Percentiles rank a stretch among this genome's conserved stretches.
These are phyloP conservation scores for Physocephala rufipes DNA, from an alignment of 2,888 invertebrate species.

Conservation along the genomic window DNA sequence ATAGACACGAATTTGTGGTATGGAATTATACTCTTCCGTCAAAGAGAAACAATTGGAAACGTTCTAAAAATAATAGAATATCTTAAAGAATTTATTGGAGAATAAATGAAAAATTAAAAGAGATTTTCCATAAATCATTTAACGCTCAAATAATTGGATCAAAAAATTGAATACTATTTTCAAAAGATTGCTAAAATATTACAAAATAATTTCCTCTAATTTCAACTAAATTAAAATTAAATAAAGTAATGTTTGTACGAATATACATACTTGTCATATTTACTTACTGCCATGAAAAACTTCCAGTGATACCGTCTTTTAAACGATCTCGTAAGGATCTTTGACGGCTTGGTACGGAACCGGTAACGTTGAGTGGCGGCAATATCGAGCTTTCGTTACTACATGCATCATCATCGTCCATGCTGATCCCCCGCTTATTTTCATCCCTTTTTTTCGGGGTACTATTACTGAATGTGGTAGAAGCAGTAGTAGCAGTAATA, in stretches of 20 bases:
- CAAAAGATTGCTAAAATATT: background rate
- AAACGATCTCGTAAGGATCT: conserved; percentile 81
- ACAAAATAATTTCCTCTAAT: too few relatives aligned
- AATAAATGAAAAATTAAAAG: too few relatives aligned
- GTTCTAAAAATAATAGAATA: too few relatives aligned
- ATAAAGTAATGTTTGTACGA: too few relatives aligned
- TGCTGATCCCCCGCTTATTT: conserved; percentile 42
- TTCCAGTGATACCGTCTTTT: conserved; percentile 81
- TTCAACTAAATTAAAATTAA: too few relatives aligned
- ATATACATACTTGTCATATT: conserved; percentile 6
- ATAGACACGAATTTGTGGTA: too few relatives aligned
- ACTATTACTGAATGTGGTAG: conserved; percentile 49
- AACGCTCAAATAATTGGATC: conserved; percentile 9
- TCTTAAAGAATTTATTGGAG: background rate
- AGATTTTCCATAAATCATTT: background rate
- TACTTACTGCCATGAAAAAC: conserved; percentile 85
- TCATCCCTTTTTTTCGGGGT: conserved; percentile 57
- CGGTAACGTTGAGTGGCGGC: conserved; percentile 61
- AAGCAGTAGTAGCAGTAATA: too few relatives aligned
- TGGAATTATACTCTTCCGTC: too few relatives aligned
- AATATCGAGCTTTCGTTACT: conserved; percentile 50
- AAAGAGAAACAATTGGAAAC: too few relatives aligned
- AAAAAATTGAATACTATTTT: background rate
- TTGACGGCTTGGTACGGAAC: conserved; percentile 74
- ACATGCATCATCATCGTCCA: conserved; percentile 57